These are phyloP conservation scores for Pterocles orientalis DNA, from an alignment of 2,113 vertebrate species.

Conservation along the genomic window DNA sequence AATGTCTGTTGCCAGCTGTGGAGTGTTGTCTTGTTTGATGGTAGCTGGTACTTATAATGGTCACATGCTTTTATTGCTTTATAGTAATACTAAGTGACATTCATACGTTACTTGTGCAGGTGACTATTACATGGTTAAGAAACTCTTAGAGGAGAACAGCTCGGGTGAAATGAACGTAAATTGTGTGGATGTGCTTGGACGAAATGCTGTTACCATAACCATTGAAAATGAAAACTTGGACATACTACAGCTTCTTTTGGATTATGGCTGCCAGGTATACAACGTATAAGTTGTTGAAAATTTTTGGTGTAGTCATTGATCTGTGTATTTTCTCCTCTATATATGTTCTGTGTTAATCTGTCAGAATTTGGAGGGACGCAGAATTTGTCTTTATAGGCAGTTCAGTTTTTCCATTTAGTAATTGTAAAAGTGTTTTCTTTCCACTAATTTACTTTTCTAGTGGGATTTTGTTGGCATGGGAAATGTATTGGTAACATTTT, in stretches of 20 bases:
- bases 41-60: neutral
- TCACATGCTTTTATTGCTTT: conserved; percentile 17
- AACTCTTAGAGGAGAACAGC: conserved; percentile 93
- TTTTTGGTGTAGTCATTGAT: neutral
- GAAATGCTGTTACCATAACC: conserved; percentile 93
- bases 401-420: neutral
- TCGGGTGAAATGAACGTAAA: conserved; percentile 95
- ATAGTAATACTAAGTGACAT: conserved; percentile 11
- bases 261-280: conserved; percentile 95
- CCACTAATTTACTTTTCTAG: neutral
- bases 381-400: neutral
- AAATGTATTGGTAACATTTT: neutral
- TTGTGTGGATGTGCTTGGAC: conserved; percentile 94
- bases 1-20: neutral
- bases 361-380: neutral
- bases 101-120: conserved; percentile 78
- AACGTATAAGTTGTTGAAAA: neutral
- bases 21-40: neutral
- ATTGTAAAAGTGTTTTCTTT: neutral
- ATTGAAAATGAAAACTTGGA: conserved; percentile 99
- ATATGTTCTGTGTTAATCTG: neutral
- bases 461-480: neutral
- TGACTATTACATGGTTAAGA: conserved; percentile 99
- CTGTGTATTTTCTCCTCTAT: neutral
- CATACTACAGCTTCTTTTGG: conserved; percentile 94